Evolutionary conservation across 2,888 invertebrate genomes (phyloP), one percentile per base, ranked within the genome.

Genomic region (Furcula furcula): DNA sequence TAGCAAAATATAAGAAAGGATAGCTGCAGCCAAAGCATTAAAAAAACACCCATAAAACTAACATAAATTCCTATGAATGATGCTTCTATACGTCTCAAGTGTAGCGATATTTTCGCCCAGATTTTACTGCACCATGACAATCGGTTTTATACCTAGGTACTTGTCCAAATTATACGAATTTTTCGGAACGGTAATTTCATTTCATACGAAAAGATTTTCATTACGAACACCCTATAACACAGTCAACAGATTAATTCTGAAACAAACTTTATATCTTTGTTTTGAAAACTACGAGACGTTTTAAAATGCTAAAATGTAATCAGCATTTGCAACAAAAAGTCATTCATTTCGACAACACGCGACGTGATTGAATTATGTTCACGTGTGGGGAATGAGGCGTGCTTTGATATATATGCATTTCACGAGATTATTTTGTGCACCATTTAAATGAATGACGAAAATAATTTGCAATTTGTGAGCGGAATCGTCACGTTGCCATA

Each of bases 341-440:
- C n/a, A n/a, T n/a, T n/a, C n/a, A n/a, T 26, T 25, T 14, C 3
- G 14, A 26, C 26, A n/a, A n/a, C 7, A 20, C 20, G 2, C 20
- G 7, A 9, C 26, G n/a, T 26, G 26, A 26, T 26, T 26, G 26
- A 26, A 26, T 26, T 26, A 26, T 26, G 26, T 26, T 9, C 26
- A 9, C 4, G 26, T n/a, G 26, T 4, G 1, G n/a, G 7, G n/a
- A 26, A 4, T 3, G 26, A 9, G 2, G 14, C n/a, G 14, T 7
- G 1, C 26, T 26, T 23, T 25, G 25, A 25, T 25, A 25, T 13
- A n/a, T n/a, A 25, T 25, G 13, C 14, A 7, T 25, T 26, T 26
- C n/a, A 26, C 13, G 14, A 7, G 9, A 14, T 14, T 4, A 7
- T n/a, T 26, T 26, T 26, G 7, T 12, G 7, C 14, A 4, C n/a